A percentile compares a stretch with the other conserved stretches of the same genome.
Evolutionary conservation across 2,888 invertebrate species (phyloP).

Genomic region (Aporophyla lueneburgensis): DNA sequence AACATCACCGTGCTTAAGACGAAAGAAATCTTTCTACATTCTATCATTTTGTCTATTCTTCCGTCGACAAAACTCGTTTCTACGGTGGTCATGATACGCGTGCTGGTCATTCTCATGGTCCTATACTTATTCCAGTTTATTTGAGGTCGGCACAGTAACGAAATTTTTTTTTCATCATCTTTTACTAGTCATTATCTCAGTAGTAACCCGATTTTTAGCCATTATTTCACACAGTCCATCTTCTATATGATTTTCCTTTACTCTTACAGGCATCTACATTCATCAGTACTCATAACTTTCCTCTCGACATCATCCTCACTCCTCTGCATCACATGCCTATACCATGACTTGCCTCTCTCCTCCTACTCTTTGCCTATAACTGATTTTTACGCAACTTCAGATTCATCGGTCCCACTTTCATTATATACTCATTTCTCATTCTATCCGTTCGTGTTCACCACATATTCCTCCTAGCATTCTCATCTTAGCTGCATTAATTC

Average conservation of each 20-base stretch:
- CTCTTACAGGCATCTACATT: not conserved
- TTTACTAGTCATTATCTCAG: not conserved
- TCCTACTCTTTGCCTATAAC: no score
- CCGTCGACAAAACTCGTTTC: no score
- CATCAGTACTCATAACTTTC: not conserved
- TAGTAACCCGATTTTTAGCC: not conserved
- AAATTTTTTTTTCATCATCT: not conserved
- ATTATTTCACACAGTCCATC: not conserved
- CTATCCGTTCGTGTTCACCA: not conserved
- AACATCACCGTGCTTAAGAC: no score
- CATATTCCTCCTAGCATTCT: not conserved
- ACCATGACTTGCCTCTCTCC: not conserved
- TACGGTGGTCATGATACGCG: no score
- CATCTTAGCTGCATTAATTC: not conserved
- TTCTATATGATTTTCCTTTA: not conserved
- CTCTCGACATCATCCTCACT: not conserved
- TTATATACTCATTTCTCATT: not conserved
- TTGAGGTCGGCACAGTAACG: not conserved
- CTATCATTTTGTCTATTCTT: no score
- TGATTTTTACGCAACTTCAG: not conserved
- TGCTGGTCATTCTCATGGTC: no score
- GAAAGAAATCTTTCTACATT: no score
- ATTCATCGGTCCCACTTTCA: not conserved
- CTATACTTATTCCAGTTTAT: not conserved
- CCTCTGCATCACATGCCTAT: not conserved